Evolutionary conservation across 2,113 vertebrate species (phyloP).

Genomic region (Phalacrocorax aristotelis): DNA sequence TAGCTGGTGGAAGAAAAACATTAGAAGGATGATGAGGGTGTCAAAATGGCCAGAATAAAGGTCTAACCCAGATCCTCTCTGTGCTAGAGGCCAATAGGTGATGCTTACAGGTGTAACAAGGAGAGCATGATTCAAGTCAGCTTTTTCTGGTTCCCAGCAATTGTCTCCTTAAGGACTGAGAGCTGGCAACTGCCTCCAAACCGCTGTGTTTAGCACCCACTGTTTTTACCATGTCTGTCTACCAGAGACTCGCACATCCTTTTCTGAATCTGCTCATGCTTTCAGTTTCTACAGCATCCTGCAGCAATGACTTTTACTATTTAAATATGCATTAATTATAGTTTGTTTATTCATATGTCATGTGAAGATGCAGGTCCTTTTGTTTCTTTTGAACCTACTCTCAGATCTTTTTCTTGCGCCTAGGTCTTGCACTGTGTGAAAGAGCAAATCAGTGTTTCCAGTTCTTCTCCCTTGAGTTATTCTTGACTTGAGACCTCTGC

Average conservation of each 20-base stretch:
- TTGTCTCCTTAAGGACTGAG: background rate
- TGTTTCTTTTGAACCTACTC: background rate
- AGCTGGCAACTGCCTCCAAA: background rate
- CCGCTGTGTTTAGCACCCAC: background rate
- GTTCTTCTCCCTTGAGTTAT: background rate
- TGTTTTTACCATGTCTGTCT: background rate
- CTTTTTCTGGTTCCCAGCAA: background rate
- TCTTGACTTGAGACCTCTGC: background rate
- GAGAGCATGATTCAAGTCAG: background rate
- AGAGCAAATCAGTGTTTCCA: background rate
- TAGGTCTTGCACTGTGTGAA: background rate
- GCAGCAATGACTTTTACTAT: background rate
- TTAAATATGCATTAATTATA: constrained; percentile 17
- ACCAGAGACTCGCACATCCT: background rate
- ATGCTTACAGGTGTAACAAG: background rate
- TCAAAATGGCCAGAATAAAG: background rate
- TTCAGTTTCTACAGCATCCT: background rate
- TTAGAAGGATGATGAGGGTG: background rate
- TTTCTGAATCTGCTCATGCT: background rate
- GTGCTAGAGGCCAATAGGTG: accelerated
- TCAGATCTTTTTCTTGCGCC: background rate
- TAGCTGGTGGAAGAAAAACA: background rate
- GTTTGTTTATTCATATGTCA: background rate
- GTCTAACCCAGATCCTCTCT: background rate
- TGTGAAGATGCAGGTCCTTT: background rate